Base-by-base conservation (phyloP, 1,140 invertebrate genomes). In the Holcopasites calliopsidis region DNA sequence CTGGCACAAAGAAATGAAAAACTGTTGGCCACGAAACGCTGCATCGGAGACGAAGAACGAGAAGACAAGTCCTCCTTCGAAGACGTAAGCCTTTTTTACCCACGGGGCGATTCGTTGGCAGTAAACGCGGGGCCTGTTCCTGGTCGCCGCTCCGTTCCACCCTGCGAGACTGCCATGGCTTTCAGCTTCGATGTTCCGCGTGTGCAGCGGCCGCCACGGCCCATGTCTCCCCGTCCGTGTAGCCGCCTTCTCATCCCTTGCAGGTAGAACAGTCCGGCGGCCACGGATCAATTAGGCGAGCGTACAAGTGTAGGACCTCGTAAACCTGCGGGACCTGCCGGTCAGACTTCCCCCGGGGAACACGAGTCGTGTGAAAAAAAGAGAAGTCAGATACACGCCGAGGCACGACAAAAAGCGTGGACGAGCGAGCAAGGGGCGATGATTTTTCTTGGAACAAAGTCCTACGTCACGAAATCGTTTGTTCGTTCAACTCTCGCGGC, bases 231-330 rank as follows among this genome's bases (percentile, higher is more conserved):
- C 61, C 64, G 61, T 84, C 64, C 72, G 76, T 79, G 80, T 13
- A 77, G 66, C 82, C 82, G 82, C 82, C 82, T 76, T 84, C 82
- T 83, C 81, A 84, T 84, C 77, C 82, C 70, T n/a, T 26, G 77
- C 82, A 83, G 81, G 81, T 83, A 84, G 82, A 84, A 83, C 77
- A 79, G 77, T 55, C 72, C 81, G 82, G 57, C 72, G 60, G 66
- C 76, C 71, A 70, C 47, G 81, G 82, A 80, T 84, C 82, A 84
- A 84, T 84, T 84, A 84, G 77, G 80, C 72, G 55, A 72, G 42
- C 68, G 81, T 68, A 83, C 80, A 79, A 83, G 80, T 75, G 60
- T 83, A 73, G 75, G 70, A 78, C 70, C 80, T 83, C 72, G 76
- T 83, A 83, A 83, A 83, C 70, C 66, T 69, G 68, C 69, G 61